Base-by-base conservation (phyloP, 2,888 invertebrate genomes). In the Lamellibrachia satsuma region DNA sequence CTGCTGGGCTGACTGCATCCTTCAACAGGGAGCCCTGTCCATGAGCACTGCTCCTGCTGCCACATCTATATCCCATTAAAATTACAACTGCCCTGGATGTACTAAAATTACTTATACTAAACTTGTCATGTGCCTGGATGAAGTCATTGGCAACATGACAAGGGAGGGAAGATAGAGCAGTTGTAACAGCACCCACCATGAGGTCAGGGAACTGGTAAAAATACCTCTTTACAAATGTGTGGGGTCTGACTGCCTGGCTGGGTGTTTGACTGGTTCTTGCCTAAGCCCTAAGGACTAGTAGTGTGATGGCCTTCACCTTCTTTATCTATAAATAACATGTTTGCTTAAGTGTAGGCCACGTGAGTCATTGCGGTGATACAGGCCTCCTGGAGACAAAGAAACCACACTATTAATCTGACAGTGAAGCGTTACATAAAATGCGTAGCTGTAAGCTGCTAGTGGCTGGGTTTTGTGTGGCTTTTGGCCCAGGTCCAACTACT, bases 381-480 rank as follows among this genome's bases (percentile, higher is more conserved):
- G 75, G 75, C 75, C 75, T 75, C 75, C 75, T 75, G 75, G 75
- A 75, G 75, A 75, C 75, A 75, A 75, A 75, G 75, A 75, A 75
- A 75, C 75, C 75, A 75, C n/a, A 15, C 75, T 75, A 75, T 75
- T 75, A n/a, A 75, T 75, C 75, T 75, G 75, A 75, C 75, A 15
- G 75, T 22, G 75, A 75, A 75, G 75, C 75, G 75, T 75, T 75
- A 75, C 60, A 60, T 60, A 60, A 60, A 60, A 60, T 60, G 60
- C 15, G 22, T 75, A 22, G 75, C 75, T 75, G 75, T 15, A 75
- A 75, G 75, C 75, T 6, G 22, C 22, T 11, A 75, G 75, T 75
- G 75, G 75, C 75, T 75, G 22, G 75, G 75, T 75, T 75, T 75
- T 75, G 75, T 75, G 75, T 75, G 75, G 75, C 75, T 75, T 75